Evolutionary conservation across 2,113 vertebrate genomes (phyloP), one percentile per base, ranked within the genome.

Genomic region (Nothocercus nigrocapillus): DNA sequence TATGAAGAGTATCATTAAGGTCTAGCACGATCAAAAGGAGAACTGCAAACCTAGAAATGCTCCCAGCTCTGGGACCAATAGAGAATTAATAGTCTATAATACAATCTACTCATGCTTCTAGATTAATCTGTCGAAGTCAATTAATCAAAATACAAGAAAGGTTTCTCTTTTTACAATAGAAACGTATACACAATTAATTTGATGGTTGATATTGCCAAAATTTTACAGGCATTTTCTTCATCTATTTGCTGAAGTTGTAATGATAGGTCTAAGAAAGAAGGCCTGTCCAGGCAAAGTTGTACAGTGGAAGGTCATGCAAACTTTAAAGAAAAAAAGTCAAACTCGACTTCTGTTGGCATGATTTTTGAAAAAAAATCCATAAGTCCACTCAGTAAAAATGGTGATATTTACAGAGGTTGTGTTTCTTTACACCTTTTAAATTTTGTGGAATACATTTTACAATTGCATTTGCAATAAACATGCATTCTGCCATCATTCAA

Each of bases 71-170:
- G 79, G 30, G 45, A 63, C 82, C 85, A 18, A 13, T 73, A 73
- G 6, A 6, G n/a, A 91, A n/a, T 92, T 94, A 89, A 95, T 81
- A 85, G 58, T 42, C 78, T 91, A 42, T 93, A 91, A 92, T 74
- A 76, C 49, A 93, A 73, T 18, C 54, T 91, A 59, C 80, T 95
- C 68, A 85, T 85, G 88, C 18, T 91, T 64, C 42, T 76, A 70
- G 75, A 94, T 95, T 88, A 91, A 45, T 89, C 82, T 95, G 93
- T 82, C 93, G 85, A 91, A 95, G 64, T 78, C 63, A 85, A 91
- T 94, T 95, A 90, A 91, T 94, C 94, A 93, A 77, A 88, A 93
- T 36, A 83, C 82, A 85, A 77, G 75, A 47, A 77, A 70, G 24
- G 10, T 67, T 85, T 73, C 83, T 82, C 59, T 85, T 92, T 82